These are phyloP conservation scores for Bicyclus anynana DNA, from an alignment of 1,140 invertebrate genomes.

Conservation along the genomic window DNA sequence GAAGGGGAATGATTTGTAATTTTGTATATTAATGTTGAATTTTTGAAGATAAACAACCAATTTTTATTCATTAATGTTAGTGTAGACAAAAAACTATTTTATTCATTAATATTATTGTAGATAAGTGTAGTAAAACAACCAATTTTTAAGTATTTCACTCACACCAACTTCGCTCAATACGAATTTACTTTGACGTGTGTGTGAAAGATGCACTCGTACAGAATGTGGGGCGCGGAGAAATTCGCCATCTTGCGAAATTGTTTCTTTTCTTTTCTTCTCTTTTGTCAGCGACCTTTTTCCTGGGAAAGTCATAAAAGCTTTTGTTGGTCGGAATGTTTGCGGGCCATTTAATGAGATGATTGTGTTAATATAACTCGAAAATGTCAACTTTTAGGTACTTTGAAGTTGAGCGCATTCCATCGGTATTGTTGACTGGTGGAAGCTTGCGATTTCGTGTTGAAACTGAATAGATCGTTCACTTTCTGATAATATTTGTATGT, in stretches of 20 bases:
- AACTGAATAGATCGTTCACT: too few species aligned
- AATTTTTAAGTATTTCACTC: background rate
- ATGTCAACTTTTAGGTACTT: constrained; percentile 1
- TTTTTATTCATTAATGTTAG: too few species aligned
- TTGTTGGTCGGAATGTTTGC: constrained; percentile 19
- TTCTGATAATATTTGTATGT: too few species aligned
- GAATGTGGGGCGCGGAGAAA: constrained; percentile 16
- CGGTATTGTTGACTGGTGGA: too few species aligned
- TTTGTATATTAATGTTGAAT: too few species aligned
- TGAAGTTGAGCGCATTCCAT: background rate
- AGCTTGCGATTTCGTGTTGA: too few species aligned
- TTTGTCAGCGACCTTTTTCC: constrained; percentile 18
- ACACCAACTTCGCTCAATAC: background rate
- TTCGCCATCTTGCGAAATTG: constrained; percentile 21
- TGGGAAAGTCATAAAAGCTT: constrained; percentile 23
- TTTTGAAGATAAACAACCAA: too few species aligned
- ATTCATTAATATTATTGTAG: too few species aligned
- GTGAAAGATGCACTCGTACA: constrained; percentile 14
- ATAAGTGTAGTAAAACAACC: too few species aligned
- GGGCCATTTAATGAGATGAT: constrained; percentile 15
- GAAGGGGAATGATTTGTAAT: too few species aligned
- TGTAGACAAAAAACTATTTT: too few species aligned
- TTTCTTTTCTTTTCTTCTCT: constrained; percentile 15
- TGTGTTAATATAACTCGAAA: background rate
- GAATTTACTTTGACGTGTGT: background rate